Evolutionary conservation across 2,113 vertebrate species (phyloP).

Genomic region (Herpailurus yagouaroundi): DNA sequence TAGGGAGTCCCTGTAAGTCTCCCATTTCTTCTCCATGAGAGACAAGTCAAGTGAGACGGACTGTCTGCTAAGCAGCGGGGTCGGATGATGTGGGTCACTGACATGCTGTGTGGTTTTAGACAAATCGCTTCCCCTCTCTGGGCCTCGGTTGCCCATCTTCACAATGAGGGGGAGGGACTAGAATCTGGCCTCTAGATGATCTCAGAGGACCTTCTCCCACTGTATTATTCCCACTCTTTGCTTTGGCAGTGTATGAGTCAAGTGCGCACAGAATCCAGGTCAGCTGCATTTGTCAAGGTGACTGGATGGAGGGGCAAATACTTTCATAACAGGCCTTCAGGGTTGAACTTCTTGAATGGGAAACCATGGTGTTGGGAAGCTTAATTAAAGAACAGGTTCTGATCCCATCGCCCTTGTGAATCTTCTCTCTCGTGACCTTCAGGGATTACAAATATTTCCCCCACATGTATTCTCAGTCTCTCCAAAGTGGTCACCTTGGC

Average conservation of each 20-base stretch:
- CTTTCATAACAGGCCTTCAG: background rate
- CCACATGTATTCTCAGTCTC: background rate
- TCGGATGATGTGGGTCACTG: background rate
- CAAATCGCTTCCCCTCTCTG: background rate
- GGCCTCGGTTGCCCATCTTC: background rate
- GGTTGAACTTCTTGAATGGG: background rate
- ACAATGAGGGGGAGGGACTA: background rate
- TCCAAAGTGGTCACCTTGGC: background rate
- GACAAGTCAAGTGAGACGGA: background rate
- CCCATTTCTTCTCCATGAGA: background rate
- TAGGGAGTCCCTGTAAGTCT: slow-evolving; percentile 19
- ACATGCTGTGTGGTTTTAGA: background rate
- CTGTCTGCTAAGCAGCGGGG: background rate
- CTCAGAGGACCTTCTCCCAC: background rate
- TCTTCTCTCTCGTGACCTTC: background rate
- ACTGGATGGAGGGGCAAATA: background rate
- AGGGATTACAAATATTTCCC: background rate
- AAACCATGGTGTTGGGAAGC: background rate
- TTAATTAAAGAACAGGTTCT: background rate
- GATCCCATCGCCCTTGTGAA: background rate
- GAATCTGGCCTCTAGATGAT: background rate
- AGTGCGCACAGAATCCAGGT: background rate
- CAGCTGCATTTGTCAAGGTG: background rate
- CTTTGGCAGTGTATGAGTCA: background rate
- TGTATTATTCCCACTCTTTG: fast-evolving